Evolutionary conservation across 2,888 invertebrate genomes (phyloP).

Genomic region (Thelaira solivaga): DNA sequence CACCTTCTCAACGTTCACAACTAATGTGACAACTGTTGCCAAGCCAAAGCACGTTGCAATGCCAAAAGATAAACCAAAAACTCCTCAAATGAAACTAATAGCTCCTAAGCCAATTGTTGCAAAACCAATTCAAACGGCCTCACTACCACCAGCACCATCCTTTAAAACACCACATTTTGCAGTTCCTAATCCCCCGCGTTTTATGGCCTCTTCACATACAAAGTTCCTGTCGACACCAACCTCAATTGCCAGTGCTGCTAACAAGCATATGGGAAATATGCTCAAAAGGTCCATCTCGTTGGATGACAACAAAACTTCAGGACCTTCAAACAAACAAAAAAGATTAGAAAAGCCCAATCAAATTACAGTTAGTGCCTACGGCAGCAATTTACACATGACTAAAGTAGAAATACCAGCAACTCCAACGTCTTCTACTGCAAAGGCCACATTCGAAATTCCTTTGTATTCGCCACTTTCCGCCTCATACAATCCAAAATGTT

Average conservation of each 20-base stretch:
- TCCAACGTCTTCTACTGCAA: constrained; percentile 50
- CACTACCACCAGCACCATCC: constrained; percentile 27
- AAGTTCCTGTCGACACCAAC: constrained; percentile 69
- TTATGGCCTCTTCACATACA: constrained; percentile 62
- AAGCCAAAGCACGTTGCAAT: constrained; percentile 42
- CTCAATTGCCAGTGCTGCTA: constrained; percentile 74
- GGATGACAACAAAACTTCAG: constrained; percentile 68
- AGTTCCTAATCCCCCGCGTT: constrained; percentile 71
- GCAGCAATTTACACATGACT: constrained; percentile 48
- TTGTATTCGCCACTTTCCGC: constrained; percentile 68
- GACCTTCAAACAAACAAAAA: constrained; percentile 64
- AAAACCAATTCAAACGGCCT: background rate
- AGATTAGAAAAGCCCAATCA: constrained; percentile 66
- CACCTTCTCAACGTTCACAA: constrained; percentile 67
- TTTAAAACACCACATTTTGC: constrained; percentile 68
- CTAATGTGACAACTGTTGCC: constrained; percentile 38
- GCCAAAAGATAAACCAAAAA: constrained; percentile 43
- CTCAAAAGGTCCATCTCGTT: constrained; percentile 73
- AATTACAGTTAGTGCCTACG: constrained; percentile 57
- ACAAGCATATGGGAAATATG: constrained; percentile 68
- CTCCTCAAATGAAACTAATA: constrained; percentile 56
- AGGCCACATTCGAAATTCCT: constrained; percentile 65
- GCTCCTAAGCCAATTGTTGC: constrained; percentile 46
- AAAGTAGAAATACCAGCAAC: constrained; percentile 57
- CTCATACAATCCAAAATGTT: constrained; percentile 66